Evolutionary conservation across 2,113 vertebrate genomes (phyloP).

Genomic region (Peromyscus polionotus): DNA sequence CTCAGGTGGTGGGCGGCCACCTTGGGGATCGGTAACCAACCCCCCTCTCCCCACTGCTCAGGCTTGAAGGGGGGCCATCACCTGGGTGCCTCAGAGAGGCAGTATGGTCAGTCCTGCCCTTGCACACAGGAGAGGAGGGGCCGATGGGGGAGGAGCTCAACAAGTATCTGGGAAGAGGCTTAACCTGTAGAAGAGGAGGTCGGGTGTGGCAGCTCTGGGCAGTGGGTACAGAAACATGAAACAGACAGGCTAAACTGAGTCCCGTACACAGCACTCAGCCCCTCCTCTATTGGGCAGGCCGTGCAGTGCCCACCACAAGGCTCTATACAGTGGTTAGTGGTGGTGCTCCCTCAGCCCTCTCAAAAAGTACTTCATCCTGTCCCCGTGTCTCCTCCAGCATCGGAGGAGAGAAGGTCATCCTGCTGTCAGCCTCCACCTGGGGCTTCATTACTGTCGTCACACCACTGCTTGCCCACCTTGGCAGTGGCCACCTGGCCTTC

Average conservation of each 20-base stretch:
- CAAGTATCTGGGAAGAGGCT: background rate
- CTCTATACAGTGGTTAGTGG: background rate
- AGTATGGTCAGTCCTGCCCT: background rate
- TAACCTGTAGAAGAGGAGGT: background rate
- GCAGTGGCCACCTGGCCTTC: conserved; percentile 92
- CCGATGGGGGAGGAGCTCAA: too few relatives aligned
- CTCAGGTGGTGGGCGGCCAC: conserved; percentile 95
- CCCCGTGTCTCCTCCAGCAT: conserved; percentile 87
- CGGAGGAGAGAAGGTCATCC: conserved; percentile 96
- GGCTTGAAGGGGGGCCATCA: background rate
- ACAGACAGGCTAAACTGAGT: background rate
- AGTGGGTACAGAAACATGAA: background rate
- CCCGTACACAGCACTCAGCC: too few relatives aligned
- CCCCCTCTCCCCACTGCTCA: background rate
- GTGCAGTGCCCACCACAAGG: rapidly evolving
- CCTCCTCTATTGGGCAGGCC: too few relatives aligned
- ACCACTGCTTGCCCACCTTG: conserved; percentile 91
- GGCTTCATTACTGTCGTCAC: conserved; percentile 93
- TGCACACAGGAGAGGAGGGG: background rate
- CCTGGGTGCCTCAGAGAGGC: background rate
- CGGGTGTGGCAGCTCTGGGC: background rate
- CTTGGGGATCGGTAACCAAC: conserved; percentile 91
- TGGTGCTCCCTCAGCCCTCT: background rate
- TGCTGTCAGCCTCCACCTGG: conserved; percentile 95
- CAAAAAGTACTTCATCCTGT: rapidly evolving